Evolutionary conservation across 2,113 vertebrate genomes (phyloP).

Genomic region (Leptocoma aspasia): DNA sequence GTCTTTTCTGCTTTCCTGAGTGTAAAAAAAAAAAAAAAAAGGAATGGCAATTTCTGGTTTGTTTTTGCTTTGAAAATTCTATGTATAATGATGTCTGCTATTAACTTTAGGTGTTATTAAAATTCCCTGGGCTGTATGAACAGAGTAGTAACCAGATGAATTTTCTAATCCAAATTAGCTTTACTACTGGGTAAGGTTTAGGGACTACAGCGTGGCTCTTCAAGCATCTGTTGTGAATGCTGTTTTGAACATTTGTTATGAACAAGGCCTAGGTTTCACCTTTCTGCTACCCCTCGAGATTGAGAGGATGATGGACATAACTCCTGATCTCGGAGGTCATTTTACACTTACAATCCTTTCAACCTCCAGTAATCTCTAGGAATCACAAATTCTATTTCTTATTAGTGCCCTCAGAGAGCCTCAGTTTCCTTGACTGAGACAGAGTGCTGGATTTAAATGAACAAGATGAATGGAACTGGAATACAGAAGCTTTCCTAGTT

Average conservation of each 20-base stretch:
- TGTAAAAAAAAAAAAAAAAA: too few species aligned
- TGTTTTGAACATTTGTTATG: not conserved
- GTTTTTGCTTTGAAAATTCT: not conserved
- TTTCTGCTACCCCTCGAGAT: not conserved
- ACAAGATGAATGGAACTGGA: accelerated
- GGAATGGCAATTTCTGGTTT: not conserved
- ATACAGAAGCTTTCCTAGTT: not conserved
- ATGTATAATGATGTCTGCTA: not conserved
- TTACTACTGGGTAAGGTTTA: not conserved
- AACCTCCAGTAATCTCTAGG: not conserved
- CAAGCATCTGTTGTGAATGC: not conserved
- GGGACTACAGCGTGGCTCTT: not conserved
- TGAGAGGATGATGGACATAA: not conserved
- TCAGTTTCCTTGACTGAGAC: not conserved
- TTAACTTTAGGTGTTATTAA: not conserved
- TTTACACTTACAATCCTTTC: not conserved
- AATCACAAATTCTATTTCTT: not conserved
- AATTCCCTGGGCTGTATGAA: not conserved
- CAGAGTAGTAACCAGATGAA: not conserved
- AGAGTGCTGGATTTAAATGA: not conserved
- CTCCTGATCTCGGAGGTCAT: not conserved
- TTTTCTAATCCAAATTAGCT: not conserved
- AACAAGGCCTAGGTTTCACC: not conserved
- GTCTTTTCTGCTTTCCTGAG: not conserved
- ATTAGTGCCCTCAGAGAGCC: not conserved